A percentile compares a stretch with the other conserved stretches of the same genome.
These are phyloP conservation scores for Dasyprocta punctata DNA, from an alignment of 2,113 vertebrate species.

Conservation along the genomic window DNA sequence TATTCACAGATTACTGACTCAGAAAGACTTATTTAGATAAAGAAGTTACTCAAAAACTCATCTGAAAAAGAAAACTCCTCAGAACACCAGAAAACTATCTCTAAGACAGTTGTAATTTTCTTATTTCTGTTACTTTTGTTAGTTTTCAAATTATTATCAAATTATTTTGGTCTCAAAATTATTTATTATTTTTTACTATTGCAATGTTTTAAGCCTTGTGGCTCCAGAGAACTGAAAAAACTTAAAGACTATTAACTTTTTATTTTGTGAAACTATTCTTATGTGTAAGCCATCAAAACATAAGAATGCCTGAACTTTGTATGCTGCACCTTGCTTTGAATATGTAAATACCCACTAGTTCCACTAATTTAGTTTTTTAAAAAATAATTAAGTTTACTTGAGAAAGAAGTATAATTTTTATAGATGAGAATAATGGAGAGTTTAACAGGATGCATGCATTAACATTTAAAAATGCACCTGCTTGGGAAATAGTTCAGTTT, in stretches of 20 bases:
- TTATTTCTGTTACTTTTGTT: neutral
- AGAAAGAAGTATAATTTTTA: constrained; percentile 13
- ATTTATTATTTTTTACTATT: neutral
- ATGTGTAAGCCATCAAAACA: neutral
- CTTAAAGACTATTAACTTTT: neutral
- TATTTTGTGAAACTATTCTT: neutral
- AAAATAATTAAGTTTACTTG: neutral
- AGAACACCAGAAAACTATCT: neutral
- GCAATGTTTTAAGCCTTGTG: neutral
- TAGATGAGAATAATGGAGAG: neutral
- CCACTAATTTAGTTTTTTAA: constrained; percentile 10
- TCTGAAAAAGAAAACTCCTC: neutral
- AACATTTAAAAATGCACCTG: constrained; percentile 7
- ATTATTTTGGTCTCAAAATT: neutral
- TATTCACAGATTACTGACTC: neutral
- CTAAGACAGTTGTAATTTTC: neutral
- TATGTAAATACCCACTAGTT: neutral
- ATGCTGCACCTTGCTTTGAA: neutral
- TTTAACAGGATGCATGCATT: neutral
- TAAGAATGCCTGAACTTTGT: neutral
- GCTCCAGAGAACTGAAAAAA: neutral
- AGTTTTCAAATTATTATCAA: neutral
- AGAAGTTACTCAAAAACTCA: neutral
- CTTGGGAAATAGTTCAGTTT: constrained; percentile 49
- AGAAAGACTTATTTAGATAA: neutral